phyloP scores from a whole-genome alignment of 2,797 vertebrate species.

The Gila robusta region DNA sequence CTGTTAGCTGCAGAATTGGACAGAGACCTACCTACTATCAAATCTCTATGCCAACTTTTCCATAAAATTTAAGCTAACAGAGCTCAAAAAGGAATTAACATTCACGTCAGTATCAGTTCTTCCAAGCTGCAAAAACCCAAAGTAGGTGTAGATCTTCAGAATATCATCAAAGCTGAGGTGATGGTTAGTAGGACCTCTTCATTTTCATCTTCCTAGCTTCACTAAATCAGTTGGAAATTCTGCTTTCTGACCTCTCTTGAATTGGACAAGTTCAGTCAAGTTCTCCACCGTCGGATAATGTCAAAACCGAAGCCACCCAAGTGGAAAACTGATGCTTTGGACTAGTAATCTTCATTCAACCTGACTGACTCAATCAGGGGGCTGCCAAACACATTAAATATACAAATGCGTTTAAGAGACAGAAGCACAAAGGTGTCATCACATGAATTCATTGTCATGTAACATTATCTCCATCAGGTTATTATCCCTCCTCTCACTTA shows the following conservation, averaged over 20 bases:
- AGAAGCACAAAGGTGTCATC: constrained; percentile 77
- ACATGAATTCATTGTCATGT: constrained; percentile 75
- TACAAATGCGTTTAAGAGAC: constrained; percentile 55
- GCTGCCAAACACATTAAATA: constrained; percentile 63
- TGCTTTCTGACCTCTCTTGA: constrained; percentile 15
- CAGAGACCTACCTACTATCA: not conserved
- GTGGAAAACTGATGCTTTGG: constrained; percentile 21
- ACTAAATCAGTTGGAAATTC: not conserved
- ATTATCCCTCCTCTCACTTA: constrained; percentile 66
- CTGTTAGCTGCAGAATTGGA: not conserved
- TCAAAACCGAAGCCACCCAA: constrained; percentile 2
- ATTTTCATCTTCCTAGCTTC: not conserved
- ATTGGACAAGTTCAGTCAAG: constrained; percentile 13
- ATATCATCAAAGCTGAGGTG: constrained; percentile 1
- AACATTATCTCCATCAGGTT: constrained; percentile 71
- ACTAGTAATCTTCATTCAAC: not conserved
- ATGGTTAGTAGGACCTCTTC: not conserved
- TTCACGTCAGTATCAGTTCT: not conserved
- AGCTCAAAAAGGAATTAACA: not conserved
- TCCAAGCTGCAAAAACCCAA: not conserved
- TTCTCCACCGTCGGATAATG: constrained; percentile 9
- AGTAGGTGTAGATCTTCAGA: not conserved
- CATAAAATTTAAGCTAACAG: not conserved
- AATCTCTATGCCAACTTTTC: not conserved
- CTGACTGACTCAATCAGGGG: constrained; percentile 45